Base-by-base conservation (phyloP, 2,113 vertebrate species). In the Podarcis cretensis region DNA sequence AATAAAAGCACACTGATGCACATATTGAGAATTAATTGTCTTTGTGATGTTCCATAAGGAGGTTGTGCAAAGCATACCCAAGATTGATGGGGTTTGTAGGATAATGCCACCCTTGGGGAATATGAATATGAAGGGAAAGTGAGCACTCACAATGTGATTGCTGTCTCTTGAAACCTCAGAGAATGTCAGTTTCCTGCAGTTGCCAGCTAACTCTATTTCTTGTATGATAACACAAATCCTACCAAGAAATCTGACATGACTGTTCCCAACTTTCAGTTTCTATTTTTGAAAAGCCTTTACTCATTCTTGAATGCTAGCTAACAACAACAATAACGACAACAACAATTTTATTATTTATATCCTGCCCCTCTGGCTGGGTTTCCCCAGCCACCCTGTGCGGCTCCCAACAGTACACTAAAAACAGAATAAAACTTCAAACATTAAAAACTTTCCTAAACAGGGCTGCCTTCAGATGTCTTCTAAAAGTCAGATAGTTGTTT, bases 21-120 rank as follows among this genome's bases (percentile, higher is more conserved):
- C 27, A 89, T 87, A 91, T 83, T 59, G 93, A 92, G 84, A 92
- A 93, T 93, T 95, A 94, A 94, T 96, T 90, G 93, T 91, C 43
- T 80, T 83, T 71, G n/a, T 95, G 93, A 91, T 75, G 84, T 43
- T 95, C 94, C 89, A 21, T 68, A 30, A 92, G 92, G 89, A 94
- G 83, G 86, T 57, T 54, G 23, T 66, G 89, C 79, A 92, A 91
- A 94, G 27, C 89, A 91, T 0, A 0, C 27, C 83, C 43, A 89
- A 92, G 76, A 85, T 0, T 0, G 83, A 85, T 4, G 1, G 54
- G 59, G 74, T 93, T 92, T 89, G 37, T 86, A 79, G 43, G 89
- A 84, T 89, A 95, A 94, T 91, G 93, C 92, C 88, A 95, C 83
- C 90, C 92, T 94, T 87, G 76, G 90, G 89, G 89, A 89, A 87